A percentile compares a stretch with the other conserved stretches of the same genome.
These are phyloP conservation scores for Euura lappo DNA, from an alignment of 1,140 invertebrate genomes.

Conservation along the genomic window DNA sequence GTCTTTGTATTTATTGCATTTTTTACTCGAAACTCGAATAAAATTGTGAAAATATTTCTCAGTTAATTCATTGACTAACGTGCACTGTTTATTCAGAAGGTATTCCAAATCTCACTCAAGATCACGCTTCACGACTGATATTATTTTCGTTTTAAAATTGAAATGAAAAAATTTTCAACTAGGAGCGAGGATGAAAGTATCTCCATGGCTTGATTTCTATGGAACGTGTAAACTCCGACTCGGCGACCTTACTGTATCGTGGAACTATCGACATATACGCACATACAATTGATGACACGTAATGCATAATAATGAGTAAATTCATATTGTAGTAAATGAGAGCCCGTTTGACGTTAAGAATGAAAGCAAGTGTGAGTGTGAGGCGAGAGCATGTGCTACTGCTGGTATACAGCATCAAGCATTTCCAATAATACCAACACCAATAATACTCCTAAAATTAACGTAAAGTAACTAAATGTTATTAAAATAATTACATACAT, in stretches of 20 bases:
- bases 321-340: not conserved
- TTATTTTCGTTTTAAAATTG: too few relatives aligned
- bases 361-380: conserved; percentile 6
- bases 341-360: conserved; percentile 3
- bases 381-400: conserved; percentile 3
- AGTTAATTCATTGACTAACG: too few relatives aligned
- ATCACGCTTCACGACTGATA: too few relatives aligned
- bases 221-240: not conserved
- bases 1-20: too few relatives aligned
- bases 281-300: not conserved
- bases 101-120: too few relatives aligned
- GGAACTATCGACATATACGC: not conserved
- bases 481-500: conserved; percentile 12
- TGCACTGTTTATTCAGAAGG: too few relatives aligned
- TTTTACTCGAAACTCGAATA: too few relatives aligned
- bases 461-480: conserved; percentile 28
- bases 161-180: too few relatives aligned
- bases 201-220: too few relatives aligned
- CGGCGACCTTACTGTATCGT: not conserved
- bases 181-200: too few relatives aligned
- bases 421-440: conserved; percentile 55
- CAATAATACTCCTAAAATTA: conserved; percentile 39
- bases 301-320: not conserved
- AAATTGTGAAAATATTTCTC: too few relatives aligned
- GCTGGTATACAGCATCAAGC: conserved; percentile 30